Evolutionary conservation across 2,888 invertebrate genomes (phyloP).

Genomic region (Oxystoma pomonae): DNA sequence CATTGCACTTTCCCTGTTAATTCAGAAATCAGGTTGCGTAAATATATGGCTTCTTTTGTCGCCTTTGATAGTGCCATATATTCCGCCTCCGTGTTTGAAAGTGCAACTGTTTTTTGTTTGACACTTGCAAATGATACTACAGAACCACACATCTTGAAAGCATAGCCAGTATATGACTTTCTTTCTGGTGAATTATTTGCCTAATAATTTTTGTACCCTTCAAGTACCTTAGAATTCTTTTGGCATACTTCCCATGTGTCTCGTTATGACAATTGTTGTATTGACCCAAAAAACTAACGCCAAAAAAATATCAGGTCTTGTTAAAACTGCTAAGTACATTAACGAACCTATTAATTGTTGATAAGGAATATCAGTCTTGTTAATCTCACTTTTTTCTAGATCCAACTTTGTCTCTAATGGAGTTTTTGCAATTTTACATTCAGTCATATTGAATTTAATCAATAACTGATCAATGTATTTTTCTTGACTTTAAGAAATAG

Average conservation of each 20-base stretch:
- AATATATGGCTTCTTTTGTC: not conserved
- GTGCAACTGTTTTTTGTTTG: conserved; percentile 25
- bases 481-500: conserved; percentile 20
- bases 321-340: conserved; percentile 20
- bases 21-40: not conserved
- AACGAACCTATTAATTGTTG: conserved; percentile 10
- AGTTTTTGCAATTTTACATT: conserved; percentile 6
- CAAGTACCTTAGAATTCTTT: conserved; percentile 35
- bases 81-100: conserved; percentile 25
- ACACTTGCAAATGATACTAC: conserved; percentile 12
- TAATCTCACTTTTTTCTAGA: not conserved
- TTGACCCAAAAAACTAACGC: conserved; percentile 18
- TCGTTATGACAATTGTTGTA: conserved; percentile 17
- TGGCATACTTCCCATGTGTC: conserved; percentile 32
- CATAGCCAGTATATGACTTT: conserved; percentile 24
- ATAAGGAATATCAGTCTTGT: not conserved
- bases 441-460: conserved; percentile 2
- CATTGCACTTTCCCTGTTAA: not conserved
- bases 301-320: conserved; percentile 19
- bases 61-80: conserved; percentile 13
- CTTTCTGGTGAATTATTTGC: conserved; percentile 11
- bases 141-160: conserved; percentile 14
- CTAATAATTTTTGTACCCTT: conserved; percentile 23
- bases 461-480: conserved; percentile 16
- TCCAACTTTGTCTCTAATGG: conserved; percentile 6